Conservation (phyloP, 2,113 vertebrate genomes). For the Benitochromis conjunctus region DNA sequence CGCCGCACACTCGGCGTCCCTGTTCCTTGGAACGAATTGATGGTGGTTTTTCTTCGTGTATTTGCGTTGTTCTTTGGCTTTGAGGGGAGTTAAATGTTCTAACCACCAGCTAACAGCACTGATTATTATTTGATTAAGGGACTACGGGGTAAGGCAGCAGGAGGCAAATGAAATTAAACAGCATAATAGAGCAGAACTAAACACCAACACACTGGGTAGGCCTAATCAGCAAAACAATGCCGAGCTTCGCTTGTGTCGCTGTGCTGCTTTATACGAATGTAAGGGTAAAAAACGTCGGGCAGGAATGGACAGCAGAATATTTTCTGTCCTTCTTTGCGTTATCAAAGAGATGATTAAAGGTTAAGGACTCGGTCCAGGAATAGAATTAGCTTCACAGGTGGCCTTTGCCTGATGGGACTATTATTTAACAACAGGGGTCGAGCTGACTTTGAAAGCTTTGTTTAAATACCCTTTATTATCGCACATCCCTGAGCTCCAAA, state of each 20-base stretch:
- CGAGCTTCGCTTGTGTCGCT: neutral
- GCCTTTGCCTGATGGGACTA: neutral
- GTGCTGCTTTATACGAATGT: neutral
- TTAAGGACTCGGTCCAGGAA: neutral
- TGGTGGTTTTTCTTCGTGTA: neutral
- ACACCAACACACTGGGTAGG: conserved; percentile 18
- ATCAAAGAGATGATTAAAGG: neutral
- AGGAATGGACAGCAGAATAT: neutral
- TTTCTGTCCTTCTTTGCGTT: neutral
- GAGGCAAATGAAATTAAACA: conserved; percentile 51
- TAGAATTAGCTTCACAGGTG: neutral
- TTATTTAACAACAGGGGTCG: neutral
- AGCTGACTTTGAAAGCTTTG: neutral
- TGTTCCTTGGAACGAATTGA: neutral
- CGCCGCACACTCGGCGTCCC: neutral
- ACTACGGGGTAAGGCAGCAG: conserved; percentile 1
- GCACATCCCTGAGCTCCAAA: neutral
- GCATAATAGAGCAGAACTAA: conserved; percentile 59
- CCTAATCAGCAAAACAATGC: neutral
- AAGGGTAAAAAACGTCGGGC: neutral
- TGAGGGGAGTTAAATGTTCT: conserved; percentile 30
- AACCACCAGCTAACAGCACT: conserved; percentile 35
- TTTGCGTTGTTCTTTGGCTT: conserved; percentile 28
- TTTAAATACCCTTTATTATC: neutral
- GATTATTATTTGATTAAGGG: conserved; percentile 57